Evolutionary conservation across 2,797 vertebrate genomes (phyloP), one percentile per base, ranked within the genome.

Genomic region (Eremophila alpestris): DNA sequence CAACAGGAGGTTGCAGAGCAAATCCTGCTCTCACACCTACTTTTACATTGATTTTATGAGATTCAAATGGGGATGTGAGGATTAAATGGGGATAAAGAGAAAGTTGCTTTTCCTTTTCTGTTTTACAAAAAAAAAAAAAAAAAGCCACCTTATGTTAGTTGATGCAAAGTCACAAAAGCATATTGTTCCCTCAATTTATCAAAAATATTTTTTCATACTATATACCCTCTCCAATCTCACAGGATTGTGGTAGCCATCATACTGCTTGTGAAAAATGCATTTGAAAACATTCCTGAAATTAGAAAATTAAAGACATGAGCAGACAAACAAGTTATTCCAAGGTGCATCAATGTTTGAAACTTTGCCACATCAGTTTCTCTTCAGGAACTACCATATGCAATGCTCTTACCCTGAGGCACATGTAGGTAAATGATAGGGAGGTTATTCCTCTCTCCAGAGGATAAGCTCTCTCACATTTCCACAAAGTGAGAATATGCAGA

Each of bases 241-340:
- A 1, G 30, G 38, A 70, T 5, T 82, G 16, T 4, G 13, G 52
- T 56, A 83, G 21, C 51, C 49, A 74, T 76, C n/a, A 46, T 36
- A 40, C 9, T 54, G 27, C 38, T 80, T n/a, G 27, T 48, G 74
- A 87, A 86, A 64, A 77, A 76, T n/a, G 18, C 23, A 59, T 70
- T 94, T 43, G 45, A 86, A 90, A 89, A 83, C 13, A 32, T 84
- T 79, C 11, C 30, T 60, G 67, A 93, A 86, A 89, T 83, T 58
- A 80, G 38, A 77, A 93, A 94, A 74, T 69, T 69, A 82, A 87
- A 90, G 51, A 52, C n/a, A 34, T 85, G 79, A 95, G 54, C 41
- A 68, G 71, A 73, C 46, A 93, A 80, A 91, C 78, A 56, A 84
- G 81, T 85, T 95, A 74, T 94, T 87, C 78, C 45, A 77, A 45